Evolutionary conservation across 2,797 vertebrate species (phyloP), one percentile per base, ranked within the genome.

Genomic region (Psittacula derbiana): DNA sequence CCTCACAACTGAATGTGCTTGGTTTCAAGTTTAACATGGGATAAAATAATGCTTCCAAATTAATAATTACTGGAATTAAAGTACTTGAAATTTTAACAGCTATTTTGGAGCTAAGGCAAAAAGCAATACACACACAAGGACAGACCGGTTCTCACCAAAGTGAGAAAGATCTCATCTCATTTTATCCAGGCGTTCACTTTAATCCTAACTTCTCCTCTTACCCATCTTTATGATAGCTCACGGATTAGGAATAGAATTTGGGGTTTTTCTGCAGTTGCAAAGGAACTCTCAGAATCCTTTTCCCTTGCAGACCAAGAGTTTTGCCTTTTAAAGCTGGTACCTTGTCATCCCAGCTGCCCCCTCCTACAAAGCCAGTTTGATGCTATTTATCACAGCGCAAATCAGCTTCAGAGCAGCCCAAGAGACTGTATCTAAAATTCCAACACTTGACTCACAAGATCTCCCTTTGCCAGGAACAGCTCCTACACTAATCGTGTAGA

Each of bases 341-440:
- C 24, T 47, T 17, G 2, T 9, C 41, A 3, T 4, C 10, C 20
- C 84, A 60, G n/a, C 46, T 69, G 33, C 7, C 19, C 82, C 27
- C 40, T 53, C 62, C 89, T 43, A 25, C 71, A 46, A 40, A 28
- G 16, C 57, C 65, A 10, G 8, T 6, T 8, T 10, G 33, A 16
- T 6, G 3, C 47, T 88, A 11, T 47, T 79, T 21, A 66, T 25
- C 47, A 10, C 21, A 5, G 41, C 14, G 44, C n/a, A 38, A 4
- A 21, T 2, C 46, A 20, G 58, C 72, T 57, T 90, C 27, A 0
- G 6, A 41, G n/a, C 31, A n/a, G 66, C 18, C 25, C 13, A 1
- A 38, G 81, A 90, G 80, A 71, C 83, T 12, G 5, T 3, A 19
- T 52, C 92, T 49, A 49, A 33, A 12, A 82, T 61, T 92, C 97